A percentile compares a stretch with the other conserved stretches of the same genome.
Evolutionary conservation across 1,140 invertebrate genomes (phyloP).

Genomic region (Holotrichia oblita): DNA sequence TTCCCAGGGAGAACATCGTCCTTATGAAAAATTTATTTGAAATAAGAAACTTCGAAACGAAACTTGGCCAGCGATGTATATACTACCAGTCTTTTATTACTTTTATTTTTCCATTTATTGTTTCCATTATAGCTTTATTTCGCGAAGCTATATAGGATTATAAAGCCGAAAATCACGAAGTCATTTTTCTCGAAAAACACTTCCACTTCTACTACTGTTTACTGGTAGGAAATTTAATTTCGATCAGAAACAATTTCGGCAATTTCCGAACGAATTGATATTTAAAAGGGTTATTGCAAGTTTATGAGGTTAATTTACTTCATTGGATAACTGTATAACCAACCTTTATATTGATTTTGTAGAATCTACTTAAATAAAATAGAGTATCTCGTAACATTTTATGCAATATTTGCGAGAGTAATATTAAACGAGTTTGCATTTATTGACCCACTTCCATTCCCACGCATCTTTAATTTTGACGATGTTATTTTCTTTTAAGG

Average conservation of each 20-base stretch:
- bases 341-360: no score
- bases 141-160: background rate
- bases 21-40: slow-evolving; percentile 19
- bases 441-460: no score
- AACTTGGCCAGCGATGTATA: background rate
- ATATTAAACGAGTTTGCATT: no score
- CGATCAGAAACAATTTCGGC: background rate
- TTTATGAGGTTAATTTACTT: background rate
- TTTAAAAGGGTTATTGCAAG: background rate
- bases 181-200: background rate
- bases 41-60: background rate
- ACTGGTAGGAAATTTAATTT: slow-evolving; percentile 10
- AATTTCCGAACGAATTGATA: background rate
- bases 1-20: background rate
- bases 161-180: background rate
- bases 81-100: background rate
- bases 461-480: no score
- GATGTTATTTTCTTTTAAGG: no score
- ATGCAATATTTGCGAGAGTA: no score
- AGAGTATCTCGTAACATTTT: no score
- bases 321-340: no score
- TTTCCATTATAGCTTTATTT: slow-evolving; percentile 5
- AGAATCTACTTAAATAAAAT: no score
- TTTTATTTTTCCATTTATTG: slow-evolving; percentile 25
- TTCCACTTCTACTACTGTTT: background rate